Evolutionary conservation across 1,140 invertebrate genomes (phyloP), one percentile per base, ranked within the genome.

Genomic region (Eueides isabella): DNA sequence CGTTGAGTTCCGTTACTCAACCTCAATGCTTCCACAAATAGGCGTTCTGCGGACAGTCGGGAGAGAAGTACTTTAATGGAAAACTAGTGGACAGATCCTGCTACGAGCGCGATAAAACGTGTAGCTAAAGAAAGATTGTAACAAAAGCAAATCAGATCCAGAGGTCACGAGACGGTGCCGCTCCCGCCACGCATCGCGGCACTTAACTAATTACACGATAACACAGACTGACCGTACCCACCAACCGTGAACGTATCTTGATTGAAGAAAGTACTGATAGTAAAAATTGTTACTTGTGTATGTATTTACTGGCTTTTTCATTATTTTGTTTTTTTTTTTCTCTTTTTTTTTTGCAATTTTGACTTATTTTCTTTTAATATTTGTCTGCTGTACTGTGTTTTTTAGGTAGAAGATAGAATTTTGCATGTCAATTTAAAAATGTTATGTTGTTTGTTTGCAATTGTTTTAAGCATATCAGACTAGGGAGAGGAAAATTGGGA

Each of bases 171-270:
- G 33, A 71, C 55, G 55, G 65, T 41, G 44, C 26, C 41, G 16
- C 67, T 48, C 23, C 44, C 67, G 71, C 38, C 65, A 73, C 75
- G 71, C 75, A 67, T 26, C 67, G 71, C 31, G 64, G 71, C 61
- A 19, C 67, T 61, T 30, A 29, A 77, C 71, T 73, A 72, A 77
- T 77, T 73, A 66, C 33, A 67, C 65, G 75, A 73, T 73, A 77
- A 73, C 66, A 72, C 71, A 73, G 61, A 26, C 48, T 55, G 48
- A 63, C 38, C 61, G 71, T 23, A 61, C 41, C 67, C 62, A 65
- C 67, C 44, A 61, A 69, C 41, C 67, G 75, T 69, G 67, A 77
- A 71, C 48, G 33, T 44, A 76, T 76, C 75, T 71, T 68, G 75
- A 76, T 76, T 67, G 64, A 33, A 62, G 38, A 67, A 73, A 77